Conservation (phyloP, 1,140 invertebrate genomes). For the Papilio helenus region DNA sequence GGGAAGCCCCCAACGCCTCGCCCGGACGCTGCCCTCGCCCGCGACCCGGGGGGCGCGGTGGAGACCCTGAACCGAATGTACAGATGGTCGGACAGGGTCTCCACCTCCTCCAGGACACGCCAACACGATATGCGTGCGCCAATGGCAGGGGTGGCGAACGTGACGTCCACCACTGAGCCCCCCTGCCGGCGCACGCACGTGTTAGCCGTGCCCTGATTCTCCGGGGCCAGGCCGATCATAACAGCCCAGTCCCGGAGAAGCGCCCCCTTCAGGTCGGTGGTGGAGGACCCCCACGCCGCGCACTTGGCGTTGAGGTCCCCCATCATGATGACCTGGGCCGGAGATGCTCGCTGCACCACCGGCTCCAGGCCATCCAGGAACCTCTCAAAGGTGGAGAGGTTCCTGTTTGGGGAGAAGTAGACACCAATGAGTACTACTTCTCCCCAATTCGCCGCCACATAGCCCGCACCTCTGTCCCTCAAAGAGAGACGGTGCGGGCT, state of each 20-base stretch:
- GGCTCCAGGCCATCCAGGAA: too few species aligned
- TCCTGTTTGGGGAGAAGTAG: constrained; percentile 29
- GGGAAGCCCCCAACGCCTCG: not conserved
- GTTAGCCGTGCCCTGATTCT: constrained; percentile 30
- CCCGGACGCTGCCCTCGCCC: too few species aligned
- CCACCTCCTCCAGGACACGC: not conserved
- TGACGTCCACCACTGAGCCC: constrained; percentile 42
- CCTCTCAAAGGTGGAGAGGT: too few species aligned
- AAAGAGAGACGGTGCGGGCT: not conserved
- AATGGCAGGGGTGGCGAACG: constrained; percentile 37
- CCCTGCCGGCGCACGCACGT: constrained; percentile 2
- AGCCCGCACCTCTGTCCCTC: constrained; percentile 3
- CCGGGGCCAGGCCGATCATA: constrained; percentile 13
- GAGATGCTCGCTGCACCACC: too few species aligned
- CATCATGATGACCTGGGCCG: too few species aligned
- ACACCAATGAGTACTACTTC: not conserved
- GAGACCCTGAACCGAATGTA: not conserved
- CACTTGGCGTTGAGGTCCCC: too few species aligned
- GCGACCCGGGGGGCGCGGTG: not conserved
- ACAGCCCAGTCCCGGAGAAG: not conserved
- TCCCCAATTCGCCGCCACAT: not conserved
- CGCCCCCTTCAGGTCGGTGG: too few species aligned
- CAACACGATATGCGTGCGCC: not conserved
- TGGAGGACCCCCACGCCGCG: too few species aligned
- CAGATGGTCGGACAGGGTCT: not conserved